Base-by-base conservation (phyloP, 2,797 vertebrate genomes). In the Austrolebias charrua region DNA sequence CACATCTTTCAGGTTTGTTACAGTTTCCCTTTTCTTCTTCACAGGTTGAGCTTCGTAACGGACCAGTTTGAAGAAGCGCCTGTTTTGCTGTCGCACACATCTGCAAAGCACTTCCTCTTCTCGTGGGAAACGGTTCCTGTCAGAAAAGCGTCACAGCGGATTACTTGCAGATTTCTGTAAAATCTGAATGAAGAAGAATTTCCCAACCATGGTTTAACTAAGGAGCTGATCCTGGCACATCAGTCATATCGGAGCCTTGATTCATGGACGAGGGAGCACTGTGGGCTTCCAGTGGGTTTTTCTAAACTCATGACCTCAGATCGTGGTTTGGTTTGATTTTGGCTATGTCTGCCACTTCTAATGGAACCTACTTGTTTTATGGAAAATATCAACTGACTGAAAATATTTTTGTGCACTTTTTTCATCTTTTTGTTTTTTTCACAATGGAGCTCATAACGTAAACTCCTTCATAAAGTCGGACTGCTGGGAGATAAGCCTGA, bases 201-300 rank as follows among this genome's bases (percentile, higher is more conserved):
- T 50, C 18, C 8, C 35, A 12, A 59, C 52, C 24, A 4, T 20
- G 73, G 42, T 66, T 68, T 73, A 69, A 75, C 20, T 42, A 44
- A 14, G 66, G 28, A 73, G 38, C 59, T 4, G 58, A 58, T 52
- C 55, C 20, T 43, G 51, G 70, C 55, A 55, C 60, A 55, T 11
- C 77, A 70, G 76, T 74, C 81, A 84, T 86, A 84, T 79, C 63
- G 64, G 57, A 83, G 63, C 57, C 29, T 43, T 53, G 69, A 69
- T 49, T 46, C 24, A 45, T 63, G 70, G 52, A 63, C 29, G 60
- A 74, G 18, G 63, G 51, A 74, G 51, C 47, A 15, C 63, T 24
- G 24, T 24, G 24, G 65, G 69, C 66, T 76, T 81, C 46, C 11
- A 58, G 48, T 69, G 58, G 10, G 43, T 63, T 75, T 63, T 45